Percentiles rank a stretch among this genome's conserved stretches.
Evolutionary conservation across 1,140 invertebrate genomes (phyloP).

Genomic region (Nebria ingens): DNA sequence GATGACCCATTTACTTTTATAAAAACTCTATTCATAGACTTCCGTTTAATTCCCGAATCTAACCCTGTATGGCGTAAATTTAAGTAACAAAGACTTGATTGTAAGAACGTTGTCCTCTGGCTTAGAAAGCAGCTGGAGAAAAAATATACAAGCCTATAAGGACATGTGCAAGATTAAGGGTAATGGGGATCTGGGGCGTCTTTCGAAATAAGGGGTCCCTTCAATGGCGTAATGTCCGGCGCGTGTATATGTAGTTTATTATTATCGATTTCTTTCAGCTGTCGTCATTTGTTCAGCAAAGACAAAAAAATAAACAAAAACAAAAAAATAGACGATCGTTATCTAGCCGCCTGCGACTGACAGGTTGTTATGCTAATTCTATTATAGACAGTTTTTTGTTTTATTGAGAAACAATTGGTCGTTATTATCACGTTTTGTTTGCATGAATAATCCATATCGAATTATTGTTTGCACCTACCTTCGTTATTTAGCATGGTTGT

Average conservation of each 20-base stretch:
- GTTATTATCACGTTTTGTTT: too few relatives aligned
- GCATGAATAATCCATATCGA: too few relatives aligned
- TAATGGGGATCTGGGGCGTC: not conserved
- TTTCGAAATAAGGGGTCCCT: not conserved
- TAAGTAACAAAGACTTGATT: not conserved
- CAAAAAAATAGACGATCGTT: too few relatives aligned
- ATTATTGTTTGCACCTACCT: too few relatives aligned
- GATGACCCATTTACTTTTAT: too few relatives aligned
- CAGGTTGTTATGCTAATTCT: not conserved
- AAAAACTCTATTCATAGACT: too few relatives aligned
- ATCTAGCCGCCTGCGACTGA: not conserved
- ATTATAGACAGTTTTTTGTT: not conserved
- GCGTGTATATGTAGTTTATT: not conserved
- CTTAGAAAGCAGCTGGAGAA: not conserved
- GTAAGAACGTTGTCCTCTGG: not conserved
- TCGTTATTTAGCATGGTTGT: too few relatives aligned
- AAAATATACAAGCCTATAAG: not conserved
- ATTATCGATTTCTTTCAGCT: constrained; percentile 5
- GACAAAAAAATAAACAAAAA: not conserved
- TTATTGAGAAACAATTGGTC: too few relatives aligned
- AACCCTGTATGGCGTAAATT: not conserved
- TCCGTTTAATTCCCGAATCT: too few relatives aligned
- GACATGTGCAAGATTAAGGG: not conserved
- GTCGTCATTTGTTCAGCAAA: not conserved
- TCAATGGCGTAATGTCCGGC: constrained; percentile 1